A percentile compares a stretch with the other conserved stretches of the same genome.
Conservation (phyloP, 2,888 invertebrate genomes). For the Mimachlamys varia region DNA sequence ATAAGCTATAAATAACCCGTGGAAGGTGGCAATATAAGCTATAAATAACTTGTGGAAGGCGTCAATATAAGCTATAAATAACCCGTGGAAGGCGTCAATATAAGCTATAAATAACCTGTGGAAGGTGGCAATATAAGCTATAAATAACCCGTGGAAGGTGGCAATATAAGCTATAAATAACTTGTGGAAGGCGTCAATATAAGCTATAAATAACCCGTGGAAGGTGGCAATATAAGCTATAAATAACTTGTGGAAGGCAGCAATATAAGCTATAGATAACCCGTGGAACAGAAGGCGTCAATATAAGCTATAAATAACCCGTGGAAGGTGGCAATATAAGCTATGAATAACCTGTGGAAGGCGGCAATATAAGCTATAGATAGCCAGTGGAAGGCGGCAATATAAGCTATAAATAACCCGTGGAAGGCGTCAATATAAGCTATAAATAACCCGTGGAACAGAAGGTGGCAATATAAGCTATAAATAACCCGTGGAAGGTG, state of each 20-base stretch:
- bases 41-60: too few relatives aligned
- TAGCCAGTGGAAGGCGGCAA: neutral
- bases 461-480: neutral
- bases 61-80: neutral
- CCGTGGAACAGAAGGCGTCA: neutral
- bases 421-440: neutral
- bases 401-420: neutral
- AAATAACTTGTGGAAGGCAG: too few relatives aligned
- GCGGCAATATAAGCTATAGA: neutral
- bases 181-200: too few relatives aligned
- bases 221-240: too few relatives aligned
- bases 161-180: too few relatives aligned
- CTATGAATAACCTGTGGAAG: too few relatives aligned
- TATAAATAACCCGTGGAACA: neutral
- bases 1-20: neutral
- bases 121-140: neutral
- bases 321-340: neutral
- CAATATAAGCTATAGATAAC: neutral
- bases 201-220: neutral
- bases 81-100: neutral
- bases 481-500: neutral
- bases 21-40: too few relatives aligned
- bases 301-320: neutral
- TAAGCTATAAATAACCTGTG: neutral
- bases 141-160: neutral